phyloP scores from a whole-genome alignment of 2,113 vertebrate species.

The Microtus montanus region DNA sequence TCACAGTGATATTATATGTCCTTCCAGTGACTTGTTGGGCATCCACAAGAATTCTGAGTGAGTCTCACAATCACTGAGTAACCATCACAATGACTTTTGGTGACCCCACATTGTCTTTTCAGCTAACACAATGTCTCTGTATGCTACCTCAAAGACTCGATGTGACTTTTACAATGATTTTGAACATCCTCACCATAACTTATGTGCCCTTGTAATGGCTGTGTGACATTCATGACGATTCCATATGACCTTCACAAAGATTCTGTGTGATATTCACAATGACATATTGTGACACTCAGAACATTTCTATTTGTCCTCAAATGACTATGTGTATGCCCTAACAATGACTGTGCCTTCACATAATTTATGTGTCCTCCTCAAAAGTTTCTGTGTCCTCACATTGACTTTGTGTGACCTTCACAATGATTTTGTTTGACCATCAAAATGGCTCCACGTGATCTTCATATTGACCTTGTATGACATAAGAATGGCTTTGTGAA shows the following conservation, averaged over 20 bases:
- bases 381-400: background rate
- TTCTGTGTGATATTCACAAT: background rate
- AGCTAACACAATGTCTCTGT: too few species aligned
- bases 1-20: too few species aligned
- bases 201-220: background rate
- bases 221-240: background rate
- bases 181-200: background rate
- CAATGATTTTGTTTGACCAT: background rate
- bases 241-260: background rate
- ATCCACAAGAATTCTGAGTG: too few species aligned
- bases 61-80: too few species aligned
- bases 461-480: background rate
- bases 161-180: background rate
- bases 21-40: too few species aligned
- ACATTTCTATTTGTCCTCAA: background rate
- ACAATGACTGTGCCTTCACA: background rate
- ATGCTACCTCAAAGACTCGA: background rate
- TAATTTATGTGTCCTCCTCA: too few species aligned
- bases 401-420: background rate
- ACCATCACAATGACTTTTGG: too few species aligned
- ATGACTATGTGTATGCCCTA: background rate
- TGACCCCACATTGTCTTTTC: too few species aligned
- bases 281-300: background rate
- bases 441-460: background rate
- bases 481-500: background rate